phyloP scores from a whole-genome alignment of 2,113 vertebrate genomes.

The human (Homo sapiens) region DNA sequence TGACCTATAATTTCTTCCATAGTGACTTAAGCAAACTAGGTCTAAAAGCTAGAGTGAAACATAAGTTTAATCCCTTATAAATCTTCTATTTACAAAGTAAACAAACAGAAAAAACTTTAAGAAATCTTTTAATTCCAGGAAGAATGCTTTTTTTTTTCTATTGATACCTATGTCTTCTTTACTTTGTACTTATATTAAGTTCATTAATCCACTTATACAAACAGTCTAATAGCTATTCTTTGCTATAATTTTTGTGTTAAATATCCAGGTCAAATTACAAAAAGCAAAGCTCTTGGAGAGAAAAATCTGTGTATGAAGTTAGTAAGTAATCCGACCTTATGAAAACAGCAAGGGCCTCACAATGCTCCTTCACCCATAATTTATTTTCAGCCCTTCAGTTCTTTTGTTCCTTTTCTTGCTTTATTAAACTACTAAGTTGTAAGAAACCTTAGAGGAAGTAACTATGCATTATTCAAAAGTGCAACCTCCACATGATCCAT shows the following conservation, averaged over 20 bases:
- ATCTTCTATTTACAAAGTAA: conserved; percentile 52
- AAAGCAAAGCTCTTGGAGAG: not conserved
- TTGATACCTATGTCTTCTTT: not conserved
- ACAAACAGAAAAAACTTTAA: not conserved
- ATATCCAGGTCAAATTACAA: conserved; percentile 4
- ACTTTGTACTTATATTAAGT: not conserved
- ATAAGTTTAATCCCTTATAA: not conserved
- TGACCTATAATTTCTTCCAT: not conserved
- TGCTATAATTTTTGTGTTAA: conserved; percentile 30
- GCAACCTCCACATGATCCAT: not conserved
- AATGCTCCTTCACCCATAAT: not conserved
- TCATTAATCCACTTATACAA: conserved; percentile 54
- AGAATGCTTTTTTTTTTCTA: not conserved
- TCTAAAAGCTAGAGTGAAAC: not conserved
- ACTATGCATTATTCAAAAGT: not conserved
- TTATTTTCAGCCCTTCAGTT: not conserved
- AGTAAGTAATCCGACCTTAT: conserved; percentile 21
- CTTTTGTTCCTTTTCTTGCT: not conserved
- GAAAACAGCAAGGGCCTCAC: not conserved
- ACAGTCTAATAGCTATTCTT: conserved; percentile 1
- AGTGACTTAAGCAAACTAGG: not conserved
- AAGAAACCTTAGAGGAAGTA: not conserved
- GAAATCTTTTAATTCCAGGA: conserved; percentile 8
- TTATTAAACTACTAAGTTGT: not conserved
- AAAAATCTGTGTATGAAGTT: not conserved